Evolutionary conservation across 2,888 invertebrate genomes (phyloP), one percentile per base, ranked within the genome.

Genomic region (Hyposoter dolosus): DNA sequence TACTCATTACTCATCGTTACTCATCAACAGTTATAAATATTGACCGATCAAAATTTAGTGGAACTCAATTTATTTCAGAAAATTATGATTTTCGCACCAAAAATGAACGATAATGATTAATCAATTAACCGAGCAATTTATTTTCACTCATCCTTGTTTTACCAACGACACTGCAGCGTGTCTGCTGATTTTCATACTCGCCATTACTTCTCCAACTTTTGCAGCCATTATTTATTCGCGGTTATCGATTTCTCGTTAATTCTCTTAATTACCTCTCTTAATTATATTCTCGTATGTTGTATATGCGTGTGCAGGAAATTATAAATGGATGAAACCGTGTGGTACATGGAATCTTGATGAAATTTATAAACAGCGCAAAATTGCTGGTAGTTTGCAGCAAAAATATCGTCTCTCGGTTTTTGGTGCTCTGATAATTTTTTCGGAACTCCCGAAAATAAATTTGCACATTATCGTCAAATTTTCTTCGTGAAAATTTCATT

Each of bases 291-390:
- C 19, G 19, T 47, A 71, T 32, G 40, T 35, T 19, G 23, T 63
- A 40, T 76, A 10, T 50, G 12, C 32, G 35, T 76, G 76, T 81
- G 53, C 60, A 60, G 50, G 23, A 56, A 77, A 66, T 81, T 72
- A 84, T 81, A 35, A 84, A 69, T 72, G 66, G 77, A 71, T 76
- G 17, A 19, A 45, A 23, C 53, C 72, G 23, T 32, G 19, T 32
- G 19, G 17, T 17, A 50, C 72, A 84, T 72, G 81, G 1, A 72
- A 84, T 81, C 81, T 56, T 68, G 56, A 47, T 56, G 45, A 69
- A 83, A 83, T 83, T 79, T 50, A 28, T 35, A 35, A 35, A 35
- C 45, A 72, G n/a, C 19, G 15, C 19, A 1, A 0, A 40, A 53
- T n/a, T n/a, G n/a, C n/a, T n/a, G 17, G 15, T 15, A 47, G 17